Base-by-base conservation (phyloP, 2,113 vertebrate species). In the Leuciscus idus region DNA sequence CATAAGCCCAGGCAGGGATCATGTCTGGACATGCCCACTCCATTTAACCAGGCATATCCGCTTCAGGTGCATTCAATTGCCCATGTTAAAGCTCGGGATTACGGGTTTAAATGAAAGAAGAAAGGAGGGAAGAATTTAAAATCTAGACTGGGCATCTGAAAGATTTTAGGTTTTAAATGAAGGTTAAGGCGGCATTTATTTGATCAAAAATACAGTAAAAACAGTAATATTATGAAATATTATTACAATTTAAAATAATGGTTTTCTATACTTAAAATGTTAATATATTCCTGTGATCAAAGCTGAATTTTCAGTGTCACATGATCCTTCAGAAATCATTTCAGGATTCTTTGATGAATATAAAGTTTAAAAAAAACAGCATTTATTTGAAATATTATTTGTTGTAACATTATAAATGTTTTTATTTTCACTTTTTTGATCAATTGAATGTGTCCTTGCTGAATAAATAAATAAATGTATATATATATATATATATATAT, bases 21-120 rank as follows among this genome's bases (percentile, higher is more conserved):
- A 81, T 61, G 75, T 36, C 85, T 72, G 50, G 59, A 68, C 61
- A 75, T 55, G 76, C 26, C 76, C 62, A 52, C 83, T 61, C 46
- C 81, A 82, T 82, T 82, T 82, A 82, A 52, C 5, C 26, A 52
- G 19, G 26, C 48, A 21, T 68, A 36, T 70, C 62, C 28, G 26
- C 30, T n/a, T 82, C 62, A 82, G 64, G 26, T 70, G n/a, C 30
- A 70, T 82, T 82, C 19, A 5, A 70, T 36, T 52, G 64, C 64
- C 17, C 57, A 62, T 23, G 17, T 30, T 50, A 86, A 84, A 86
- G 21, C 61, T 15, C 85, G 77, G 61, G 85, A 74, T 87, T 84
- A 81, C 85, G 76, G 68, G 48, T 61, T 30, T 64, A 68, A 21
- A 86, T 64, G 36, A 43, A 81, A 81, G 57, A 5, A 59, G 36